A percentile compares a stretch with the other conserved stretches of the same genome.
These are phyloP conservation scores for Acrocephalus kingi DNA, from an alignment of 2,113 vertebrate species.

Conservation along the genomic window DNA sequence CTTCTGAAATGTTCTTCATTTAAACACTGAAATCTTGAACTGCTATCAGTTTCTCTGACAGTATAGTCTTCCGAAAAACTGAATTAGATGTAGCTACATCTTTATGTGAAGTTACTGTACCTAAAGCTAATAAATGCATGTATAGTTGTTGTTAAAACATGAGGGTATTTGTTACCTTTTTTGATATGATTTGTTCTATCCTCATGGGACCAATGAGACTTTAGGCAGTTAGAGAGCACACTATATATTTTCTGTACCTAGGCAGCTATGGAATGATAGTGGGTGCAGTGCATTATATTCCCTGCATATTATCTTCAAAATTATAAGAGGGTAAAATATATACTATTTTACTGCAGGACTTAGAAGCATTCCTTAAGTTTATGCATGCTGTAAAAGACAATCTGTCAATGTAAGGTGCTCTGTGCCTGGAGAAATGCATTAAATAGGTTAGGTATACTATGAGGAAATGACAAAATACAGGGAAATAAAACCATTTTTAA, in stretches of 20 bases:
- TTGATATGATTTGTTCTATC: not conserved
- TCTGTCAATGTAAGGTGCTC: not conserved
- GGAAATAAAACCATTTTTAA: not conserved
- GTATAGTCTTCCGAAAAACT: conserved; percentile 26
- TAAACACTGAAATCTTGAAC: conserved; percentile 59
- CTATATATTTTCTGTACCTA: not conserved
- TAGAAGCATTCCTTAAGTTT: not conserved
- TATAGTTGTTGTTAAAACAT: not conserved
- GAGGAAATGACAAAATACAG: not conserved
- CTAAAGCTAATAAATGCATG: not conserved
- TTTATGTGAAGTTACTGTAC: not conserved
- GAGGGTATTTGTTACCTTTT: not conserved
- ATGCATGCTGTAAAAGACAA: not conserved
- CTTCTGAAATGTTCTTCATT: conserved; percentile 62
- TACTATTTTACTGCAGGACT: not conserved
- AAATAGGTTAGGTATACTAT: not conserved
- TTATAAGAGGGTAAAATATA: not conserved
- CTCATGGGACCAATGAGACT: not conserved
- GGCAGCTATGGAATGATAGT: not conserved
- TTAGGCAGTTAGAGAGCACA: not conserved
- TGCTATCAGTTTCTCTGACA: conserved; percentile 45
- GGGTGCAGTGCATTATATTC: not conserved
- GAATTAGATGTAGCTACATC: not conserved
- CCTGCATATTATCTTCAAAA: not conserved
- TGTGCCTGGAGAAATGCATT: not conserved